Percentiles rank a stretch among this genome's conserved stretches.
Conservation (phyloP, 2,797 vertebrate species). For the Lutjanus campechanus region DNA sequence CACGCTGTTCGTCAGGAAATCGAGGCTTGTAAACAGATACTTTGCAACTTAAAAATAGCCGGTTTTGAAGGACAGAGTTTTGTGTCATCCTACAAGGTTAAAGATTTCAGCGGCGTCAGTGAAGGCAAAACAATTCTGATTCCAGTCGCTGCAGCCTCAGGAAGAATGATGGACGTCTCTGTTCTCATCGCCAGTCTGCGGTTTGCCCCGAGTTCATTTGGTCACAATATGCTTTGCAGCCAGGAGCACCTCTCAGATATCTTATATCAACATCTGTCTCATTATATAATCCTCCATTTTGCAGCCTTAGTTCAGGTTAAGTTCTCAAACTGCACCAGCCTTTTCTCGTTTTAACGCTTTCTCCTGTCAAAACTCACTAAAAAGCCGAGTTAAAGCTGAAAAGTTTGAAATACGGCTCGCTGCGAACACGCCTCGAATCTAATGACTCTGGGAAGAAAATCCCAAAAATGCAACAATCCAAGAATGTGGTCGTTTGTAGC, state of each 20-base stretch:
- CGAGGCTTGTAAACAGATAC: background rate
- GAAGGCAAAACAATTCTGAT: conserved; percentile 38
- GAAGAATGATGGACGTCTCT: conserved; percentile 27
- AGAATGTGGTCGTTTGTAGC: conserved; percentile 47
- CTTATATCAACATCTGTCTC: background rate
- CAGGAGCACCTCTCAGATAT: conserved; percentile 7
- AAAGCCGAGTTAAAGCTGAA: background rate
- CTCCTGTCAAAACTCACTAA: conserved; percentile 5
- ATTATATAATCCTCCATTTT: conserved; percentile 4
- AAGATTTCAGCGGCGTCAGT: conserved; percentile 47
- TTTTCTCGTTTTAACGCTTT: conserved; percentile 4
- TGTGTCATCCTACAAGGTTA: conserved; percentile 33
- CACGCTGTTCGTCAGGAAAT: conserved; percentile 7
- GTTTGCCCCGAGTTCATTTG: conserved; percentile 35
- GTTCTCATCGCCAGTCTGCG: conserved; percentile 17
- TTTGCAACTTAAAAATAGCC: background rate
- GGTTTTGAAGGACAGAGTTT: background rate
- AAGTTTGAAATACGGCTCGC: background rate
- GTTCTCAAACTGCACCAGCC: background rate
- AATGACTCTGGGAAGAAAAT: conserved; percentile 44
- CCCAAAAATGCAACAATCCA: conserved; percentile 33
- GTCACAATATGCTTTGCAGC: conserved; percentile 26
- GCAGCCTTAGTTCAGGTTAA: background rate
- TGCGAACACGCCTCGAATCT: background rate
- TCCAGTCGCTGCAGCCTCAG: background rate